These are phyloP conservation scores for Rosalia funebris DNA, from an alignment of 2,888 invertebrate species.

Conservation along the genomic window DNA sequence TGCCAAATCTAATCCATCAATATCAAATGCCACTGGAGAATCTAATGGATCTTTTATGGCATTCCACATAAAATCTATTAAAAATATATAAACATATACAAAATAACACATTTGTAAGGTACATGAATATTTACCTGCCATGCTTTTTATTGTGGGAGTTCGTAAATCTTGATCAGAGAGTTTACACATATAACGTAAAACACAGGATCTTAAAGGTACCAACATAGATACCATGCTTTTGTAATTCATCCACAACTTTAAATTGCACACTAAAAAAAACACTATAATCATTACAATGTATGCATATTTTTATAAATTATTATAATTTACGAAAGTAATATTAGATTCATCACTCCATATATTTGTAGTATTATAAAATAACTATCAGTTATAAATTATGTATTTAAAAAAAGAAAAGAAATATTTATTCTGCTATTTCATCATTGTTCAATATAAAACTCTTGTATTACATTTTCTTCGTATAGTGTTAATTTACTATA, in stretches of 20 bases:
- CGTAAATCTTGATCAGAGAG: slow-evolving; percentile 91
- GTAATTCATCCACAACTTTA: slow-evolving; percentile 93
- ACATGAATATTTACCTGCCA: slow-evolving; percentile 77
- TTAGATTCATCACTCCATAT: too few species aligned
- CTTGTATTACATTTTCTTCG: too few species aligned
- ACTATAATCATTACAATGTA: too few species aligned
- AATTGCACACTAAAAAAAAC: slow-evolving; percentile 79
- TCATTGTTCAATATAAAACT: too few species aligned
- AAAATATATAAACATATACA: slow-evolving; percentile 1
- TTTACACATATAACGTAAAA: slow-evolving; percentile 93
- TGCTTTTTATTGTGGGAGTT: slow-evolving; percentile 87
- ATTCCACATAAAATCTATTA: slow-evolving; percentile 91
- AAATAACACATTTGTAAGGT: slow-evolving; percentile 5
- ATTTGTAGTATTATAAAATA: too few species aligned
- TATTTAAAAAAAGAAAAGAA: too few species aligned
- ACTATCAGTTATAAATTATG: too few species aligned
- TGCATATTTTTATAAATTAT: too few species aligned
- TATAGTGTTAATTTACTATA: too few species aligned
- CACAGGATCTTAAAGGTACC: slow-evolving; percentile 86
- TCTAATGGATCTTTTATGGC: slow-evolving; percentile 93
- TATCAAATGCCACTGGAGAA: slow-evolving; percentile 85
- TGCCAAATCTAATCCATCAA: slow-evolving; percentile 90
- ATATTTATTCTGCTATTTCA: too few species aligned
- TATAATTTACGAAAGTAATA: too few species aligned
- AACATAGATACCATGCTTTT: slow-evolving; percentile 88